A percentile compares a stretch with the other conserved stretches of the same genome.
Conservation (phyloP, 2,888 invertebrate genomes). For the Anticlea derivata region DNA sequence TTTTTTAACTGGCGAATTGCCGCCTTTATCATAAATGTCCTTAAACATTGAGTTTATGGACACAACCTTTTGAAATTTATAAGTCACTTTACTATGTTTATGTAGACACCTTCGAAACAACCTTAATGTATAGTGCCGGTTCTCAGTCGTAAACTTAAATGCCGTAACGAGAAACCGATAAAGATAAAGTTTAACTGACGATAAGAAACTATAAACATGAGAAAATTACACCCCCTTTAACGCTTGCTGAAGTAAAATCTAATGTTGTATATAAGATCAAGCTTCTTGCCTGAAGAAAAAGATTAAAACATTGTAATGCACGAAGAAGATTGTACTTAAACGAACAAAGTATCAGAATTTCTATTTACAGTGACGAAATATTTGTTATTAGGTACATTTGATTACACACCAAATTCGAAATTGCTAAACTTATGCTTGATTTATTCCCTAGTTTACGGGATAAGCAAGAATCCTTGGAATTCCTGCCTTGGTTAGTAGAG, state of each 20-base stretch:
- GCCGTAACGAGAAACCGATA: slow-evolving; percentile 27
- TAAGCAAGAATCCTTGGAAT: slow-evolving; percentile 90
- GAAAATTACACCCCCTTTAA: slow-evolving; percentile 19
- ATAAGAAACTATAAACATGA: slow-evolving; percentile 6
- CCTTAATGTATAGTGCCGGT: slow-evolving; percentile 21
- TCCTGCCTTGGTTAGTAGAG: slow-evolving; percentile 91
- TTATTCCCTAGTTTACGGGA: slow-evolving; percentile 90
- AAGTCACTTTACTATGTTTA: slow-evolving; percentile 36
- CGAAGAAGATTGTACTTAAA: slow-evolving; percentile 13
- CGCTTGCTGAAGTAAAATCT: slow-evolving; percentile 12
- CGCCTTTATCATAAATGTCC: slow-evolving; percentile 33
- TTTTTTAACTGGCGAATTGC: slow-evolving; percentile 32
- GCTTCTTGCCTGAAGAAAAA: slow-evolving; percentile 13
- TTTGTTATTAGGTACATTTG: neutral
- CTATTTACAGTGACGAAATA: neutral
- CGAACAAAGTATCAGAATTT: neutral
- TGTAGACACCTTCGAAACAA: slow-evolving; percentile 48
- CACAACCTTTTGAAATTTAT: neutral
- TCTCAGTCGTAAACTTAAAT: slow-evolving; percentile 27
- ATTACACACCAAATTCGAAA: slow-evolving; percentile 37
- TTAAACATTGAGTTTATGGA: slow-evolving; percentile 2
- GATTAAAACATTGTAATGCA: slow-evolving; percentile 18
- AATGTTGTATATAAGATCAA: slow-evolving; percentile 15
- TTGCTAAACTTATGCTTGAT: slow-evolving; percentile 73
- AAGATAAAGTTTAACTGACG: slow-evolving; percentile 18